phyloP scores from a whole-genome alignment of 2,113 vertebrate species.

The Crotalus helleri region DNA sequence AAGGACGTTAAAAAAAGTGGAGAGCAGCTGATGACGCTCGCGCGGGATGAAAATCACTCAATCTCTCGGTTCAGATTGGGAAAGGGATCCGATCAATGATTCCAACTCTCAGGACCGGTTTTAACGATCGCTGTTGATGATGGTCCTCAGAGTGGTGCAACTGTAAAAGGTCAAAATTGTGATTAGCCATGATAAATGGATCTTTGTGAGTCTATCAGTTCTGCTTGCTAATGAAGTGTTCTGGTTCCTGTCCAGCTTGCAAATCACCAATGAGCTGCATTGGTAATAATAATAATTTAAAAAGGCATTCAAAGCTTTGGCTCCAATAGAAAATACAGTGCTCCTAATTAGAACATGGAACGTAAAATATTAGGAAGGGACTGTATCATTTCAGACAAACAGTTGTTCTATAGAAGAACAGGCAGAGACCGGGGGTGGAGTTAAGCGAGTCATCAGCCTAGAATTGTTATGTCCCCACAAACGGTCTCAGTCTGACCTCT shows the following conservation, averaged over 20 bases:
- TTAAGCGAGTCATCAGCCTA: too few species aligned
- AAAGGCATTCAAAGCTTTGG: conserved; percentile 35
- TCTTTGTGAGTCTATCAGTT: conserved; percentile 32
- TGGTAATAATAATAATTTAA: not conserved
- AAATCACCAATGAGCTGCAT: conserved; percentile 28
- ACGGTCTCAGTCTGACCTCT: too few species aligned
- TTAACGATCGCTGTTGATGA: not conserved
- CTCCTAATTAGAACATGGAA: not conserved
- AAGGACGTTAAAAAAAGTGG: not conserved
- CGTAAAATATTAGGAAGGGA: too few species aligned
- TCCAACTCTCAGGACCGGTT: not conserved
- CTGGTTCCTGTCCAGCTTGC: conserved; percentile 32
- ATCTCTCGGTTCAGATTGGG: not conserved
- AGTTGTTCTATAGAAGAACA: too few species aligned
- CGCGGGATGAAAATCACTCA: not conserved
- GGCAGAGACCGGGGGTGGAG: too few species aligned
- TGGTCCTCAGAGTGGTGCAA: not conserved
- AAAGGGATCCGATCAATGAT: not conserved
- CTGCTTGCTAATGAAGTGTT: conserved; percentile 33
- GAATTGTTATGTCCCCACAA: too few species aligned
- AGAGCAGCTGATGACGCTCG: not conserved
- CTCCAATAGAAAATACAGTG: not conserved
- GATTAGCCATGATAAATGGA: conserved; percentile 43
- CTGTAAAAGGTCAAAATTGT: conserved; percentile 19
- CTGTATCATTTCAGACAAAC: too few species aligned